Base-by-base conservation (phyloP, 1,140 invertebrate species). In the Cecropterus lyciades region DNA sequence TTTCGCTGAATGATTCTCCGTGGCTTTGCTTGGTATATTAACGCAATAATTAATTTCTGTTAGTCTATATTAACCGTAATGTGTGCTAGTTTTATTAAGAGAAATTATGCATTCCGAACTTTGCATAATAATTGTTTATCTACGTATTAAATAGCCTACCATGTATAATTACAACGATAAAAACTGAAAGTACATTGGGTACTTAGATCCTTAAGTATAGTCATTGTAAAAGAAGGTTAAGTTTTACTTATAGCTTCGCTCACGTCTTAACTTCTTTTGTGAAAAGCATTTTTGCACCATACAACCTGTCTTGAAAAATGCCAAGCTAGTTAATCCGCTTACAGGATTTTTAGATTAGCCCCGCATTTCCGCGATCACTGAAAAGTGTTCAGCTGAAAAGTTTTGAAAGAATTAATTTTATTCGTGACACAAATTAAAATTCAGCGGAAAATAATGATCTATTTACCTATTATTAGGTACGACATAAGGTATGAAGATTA, bases 271-370 rank as follows among this genome's bases (percentile, higher is more conserved):
- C 33, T 37, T 11, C 33, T 37, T 37, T 37, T 37, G 33, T 37
- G 33, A 37, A 37, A 37, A 11, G 33, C 4, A 37, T 37, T 10
- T 10, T 1, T 37, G 33, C 33, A 37, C 33, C 33, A 37, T 37
- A 37, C 33, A 37, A 37, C 33, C 33, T 37, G 33, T 37, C 33
- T 40, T 14, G 40, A 11, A 43, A 43, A 43, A 43, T 43, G 40
- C n/a, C 40, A 43, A 43, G n/a, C 40, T 43, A 43, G 13, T 14
- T 43, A 43, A 43, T 43, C 40, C 40, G 14, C 40, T 43, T 13
- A 43, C 1, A 43, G 13, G 13, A 43, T 43, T 43, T 43, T 43
- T 43, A 43, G 40, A 43, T 43, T 37, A 37, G 33, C 33, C 33
- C 33, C 33, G 33, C 10, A 37, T 11, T 37, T 37, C 33, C 33